Evolutionary conservation across 2,113 vertebrate species (phyloP).

Genomic region (Connochaetes taurinus): DNA sequence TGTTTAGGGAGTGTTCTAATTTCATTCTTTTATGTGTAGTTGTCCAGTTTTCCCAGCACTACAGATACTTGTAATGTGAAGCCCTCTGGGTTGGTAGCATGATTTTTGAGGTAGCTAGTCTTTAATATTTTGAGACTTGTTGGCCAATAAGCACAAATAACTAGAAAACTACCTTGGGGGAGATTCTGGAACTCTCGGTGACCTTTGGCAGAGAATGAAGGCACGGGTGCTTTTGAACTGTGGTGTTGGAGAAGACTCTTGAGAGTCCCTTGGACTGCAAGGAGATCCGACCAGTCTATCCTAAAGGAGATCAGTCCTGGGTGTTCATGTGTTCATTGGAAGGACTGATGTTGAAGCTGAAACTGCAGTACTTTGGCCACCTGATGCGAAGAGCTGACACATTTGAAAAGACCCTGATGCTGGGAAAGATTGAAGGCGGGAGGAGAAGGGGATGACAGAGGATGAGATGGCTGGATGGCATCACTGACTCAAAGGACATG

Average conservation of each 20-base stretch:
- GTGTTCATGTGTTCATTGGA: background rate
- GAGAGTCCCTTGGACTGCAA: background rate
- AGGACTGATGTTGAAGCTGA: background rate
- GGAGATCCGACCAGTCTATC: background rate
- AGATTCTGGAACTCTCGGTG: background rate
- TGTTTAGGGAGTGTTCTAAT: background rate
- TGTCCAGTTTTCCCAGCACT: background rate
- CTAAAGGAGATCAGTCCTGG: background rate
- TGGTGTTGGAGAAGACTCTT: background rate
- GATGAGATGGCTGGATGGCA: background rate
- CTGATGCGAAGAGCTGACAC: background rate
- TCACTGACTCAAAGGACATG: background rate
- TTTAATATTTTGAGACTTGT: background rate
- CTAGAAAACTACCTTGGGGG: background rate
- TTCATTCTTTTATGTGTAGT: background rate
- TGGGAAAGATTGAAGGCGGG: background rate
- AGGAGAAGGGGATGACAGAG: background rate
- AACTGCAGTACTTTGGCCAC: background rate
- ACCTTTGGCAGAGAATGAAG: background rate
- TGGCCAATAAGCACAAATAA: background rate
- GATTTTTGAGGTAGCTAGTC: background rate
- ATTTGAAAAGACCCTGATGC: background rate
- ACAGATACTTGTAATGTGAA: background rate
- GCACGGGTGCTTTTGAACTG: background rate
- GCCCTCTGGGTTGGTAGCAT: background rate